Evolutionary conservation across 92 coral and sea anemone genomes (phyloP).

Genomic region (Umimayanthus kanabou): DNA sequence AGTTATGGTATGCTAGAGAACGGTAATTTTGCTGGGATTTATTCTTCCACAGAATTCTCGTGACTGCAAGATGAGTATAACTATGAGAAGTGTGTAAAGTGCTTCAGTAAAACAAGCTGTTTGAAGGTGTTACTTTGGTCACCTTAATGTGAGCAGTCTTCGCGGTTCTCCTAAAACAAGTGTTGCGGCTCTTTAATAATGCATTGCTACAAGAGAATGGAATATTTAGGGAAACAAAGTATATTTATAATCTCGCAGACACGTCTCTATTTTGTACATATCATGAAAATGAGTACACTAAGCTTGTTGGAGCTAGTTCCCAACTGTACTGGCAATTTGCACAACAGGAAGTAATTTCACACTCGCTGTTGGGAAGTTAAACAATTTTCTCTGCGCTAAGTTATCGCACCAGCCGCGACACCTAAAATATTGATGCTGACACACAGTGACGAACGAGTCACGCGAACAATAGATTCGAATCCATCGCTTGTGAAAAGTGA

Average conservation of each 20-base stretch:
- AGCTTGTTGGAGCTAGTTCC: background rate
- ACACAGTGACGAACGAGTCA: slow-evolving; percentile 35
- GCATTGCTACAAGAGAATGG: slow-evolving; percentile 29
- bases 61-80: background rate
- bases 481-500: slow-evolving; percentile 31
- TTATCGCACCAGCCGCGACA: slow-evolving; percentile 13
- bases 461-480: slow-evolving; percentile 44
- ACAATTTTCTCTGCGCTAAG: slow-evolving; percentile 29
- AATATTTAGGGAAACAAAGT: slow-evolving; percentile 20
- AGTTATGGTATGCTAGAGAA: background rate
- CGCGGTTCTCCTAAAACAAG: background rate
- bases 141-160: slow-evolving; percentile 14
- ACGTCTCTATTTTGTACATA: slow-evolving; percentile 28
- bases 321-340: background rate
- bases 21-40: background rate
- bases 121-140: slow-evolving; percentile 13
- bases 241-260: slow-evolving; percentile 20
- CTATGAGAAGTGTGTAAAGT: background rate
- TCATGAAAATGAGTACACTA: background rate
- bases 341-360: slow-evolving; percentile 15
- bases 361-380: slow-evolving; percentile 42
- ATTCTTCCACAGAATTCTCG: background rate
- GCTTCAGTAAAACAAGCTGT: background rate
- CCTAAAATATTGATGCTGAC: slow-evolving; percentile 43
- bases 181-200: slow-evolving; percentile 28